A percentile compares a stretch with the other conserved stretches of the same genome.
Conservation (phyloP, 64 coral and sea anemone species). For the Stylophora pistillata region DNA sequence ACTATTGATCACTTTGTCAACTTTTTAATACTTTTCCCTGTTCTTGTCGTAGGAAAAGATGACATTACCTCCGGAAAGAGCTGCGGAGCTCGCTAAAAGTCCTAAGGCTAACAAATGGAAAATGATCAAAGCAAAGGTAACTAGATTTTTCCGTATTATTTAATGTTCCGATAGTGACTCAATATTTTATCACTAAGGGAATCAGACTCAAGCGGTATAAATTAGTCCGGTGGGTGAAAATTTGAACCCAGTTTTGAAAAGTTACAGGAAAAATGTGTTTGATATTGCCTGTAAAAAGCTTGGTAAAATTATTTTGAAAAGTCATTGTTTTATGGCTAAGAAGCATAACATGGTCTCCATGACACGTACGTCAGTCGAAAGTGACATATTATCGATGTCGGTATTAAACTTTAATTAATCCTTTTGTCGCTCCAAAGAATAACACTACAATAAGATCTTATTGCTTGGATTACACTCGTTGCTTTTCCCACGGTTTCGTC, state of each 20-base stretch:
- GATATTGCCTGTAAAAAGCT: neutral
- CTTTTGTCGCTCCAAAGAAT: conserved; percentile 1
- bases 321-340: neutral
- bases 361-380: conserved; percentile 7
- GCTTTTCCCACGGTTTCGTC: neutral
- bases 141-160: neutral
- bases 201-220: neutral
- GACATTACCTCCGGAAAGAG: conserved; percentile 85
- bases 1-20: conserved; percentile 8
- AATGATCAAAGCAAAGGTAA: conserved; percentile 96
- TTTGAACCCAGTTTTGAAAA: neutral
- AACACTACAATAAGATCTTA: neutral
- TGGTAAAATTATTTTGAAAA: neutral
- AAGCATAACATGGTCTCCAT: neutral
- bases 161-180: neutral
- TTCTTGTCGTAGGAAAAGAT: conserved; percentile 74
- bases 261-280: neutral
- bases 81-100: conserved; percentile 76
- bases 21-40: conserved; percentile 19
- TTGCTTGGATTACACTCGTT: neutral
- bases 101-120: conserved; percentile 98
- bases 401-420: conserved; percentile 24
- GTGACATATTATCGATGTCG: neutral
- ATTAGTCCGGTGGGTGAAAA: neutral
- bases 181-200: neutral